Evolutionary conservation across 2,113 vertebrate species (phyloP).

Genomic region (Procavia capensis): DNA sequence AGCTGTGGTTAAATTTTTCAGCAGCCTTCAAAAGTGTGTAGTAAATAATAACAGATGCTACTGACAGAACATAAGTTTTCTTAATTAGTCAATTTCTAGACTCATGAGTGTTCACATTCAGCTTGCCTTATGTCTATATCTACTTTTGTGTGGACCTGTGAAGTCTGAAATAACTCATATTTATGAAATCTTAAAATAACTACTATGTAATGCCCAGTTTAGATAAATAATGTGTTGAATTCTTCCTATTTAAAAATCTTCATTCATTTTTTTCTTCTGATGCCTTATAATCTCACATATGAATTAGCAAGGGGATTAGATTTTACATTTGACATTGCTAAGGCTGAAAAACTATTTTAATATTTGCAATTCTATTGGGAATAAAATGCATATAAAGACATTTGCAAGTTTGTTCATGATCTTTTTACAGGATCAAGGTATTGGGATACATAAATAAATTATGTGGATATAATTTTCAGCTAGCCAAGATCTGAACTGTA

Average conservation of each 20-base stretch:
- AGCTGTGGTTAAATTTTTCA: constrained; percentile 67
- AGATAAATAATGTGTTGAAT: constrained; percentile 69
- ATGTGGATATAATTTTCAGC: constrained; percentile 14
- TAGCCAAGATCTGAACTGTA: constrained; percentile 8
- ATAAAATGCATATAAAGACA: constrained; percentile 35
- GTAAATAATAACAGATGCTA: constrained; percentile 80
- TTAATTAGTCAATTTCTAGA: constrained; percentile 81
- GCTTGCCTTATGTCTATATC: constrained; percentile 73
- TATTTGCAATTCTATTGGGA: constrained; percentile 31
- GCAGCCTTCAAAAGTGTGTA: constrained; percentile 52
- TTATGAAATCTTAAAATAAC: constrained; percentile 59
- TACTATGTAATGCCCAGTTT: constrained; percentile 58
- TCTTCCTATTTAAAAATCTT: constrained; percentile 75
- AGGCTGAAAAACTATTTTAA: background rate
- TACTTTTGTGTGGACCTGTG: constrained; percentile 76
- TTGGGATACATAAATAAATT: constrained; percentile 3
- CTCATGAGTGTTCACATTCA: constrained; percentile 67
- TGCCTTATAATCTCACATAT: constrained; percentile 46
- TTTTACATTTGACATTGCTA: constrained; percentile 14
- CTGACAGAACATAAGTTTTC: constrained; percentile 77
- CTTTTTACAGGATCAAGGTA: background rate
- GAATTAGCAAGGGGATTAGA: constrained; percentile 47
- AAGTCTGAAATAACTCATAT: constrained; percentile 77
- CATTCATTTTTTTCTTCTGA: constrained; percentile 66
- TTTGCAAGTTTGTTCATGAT: background rate